A percentile compares a stretch with the other conserved stretches of the same genome.
Evolutionary conservation across 2,888 invertebrate genomes (phyloP).

Genomic region (Pyrrhia umbra): DNA sequence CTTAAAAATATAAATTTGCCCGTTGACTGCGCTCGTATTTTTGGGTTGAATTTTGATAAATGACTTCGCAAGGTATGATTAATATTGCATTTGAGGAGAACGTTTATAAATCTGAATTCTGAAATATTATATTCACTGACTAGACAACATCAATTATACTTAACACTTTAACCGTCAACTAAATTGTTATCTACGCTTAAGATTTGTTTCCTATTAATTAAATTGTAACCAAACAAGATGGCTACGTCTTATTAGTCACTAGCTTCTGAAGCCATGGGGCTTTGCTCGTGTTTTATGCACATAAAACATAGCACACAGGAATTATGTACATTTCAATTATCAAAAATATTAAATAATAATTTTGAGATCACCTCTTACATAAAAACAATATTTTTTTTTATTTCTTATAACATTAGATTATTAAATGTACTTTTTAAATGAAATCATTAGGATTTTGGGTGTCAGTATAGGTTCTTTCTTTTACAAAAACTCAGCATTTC

Average conservation of each 20-base stretch:
- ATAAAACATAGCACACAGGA: too few relatives aligned
- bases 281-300: too few relatives aligned
- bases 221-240: neutral
- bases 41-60: conserved; percentile 52
- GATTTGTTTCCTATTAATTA: conserved; percentile 3
- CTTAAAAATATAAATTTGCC: conserved; percentile 45
- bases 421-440: too few relatives aligned
- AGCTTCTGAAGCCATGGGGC: too few relatives aligned
- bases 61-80: conserved; percentile 42
- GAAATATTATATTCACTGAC: conserved; percentile 18
- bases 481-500: neutral
- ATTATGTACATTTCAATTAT: too few relatives aligned
- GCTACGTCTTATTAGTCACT: neutral
- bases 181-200: neutral
- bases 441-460: neutral
- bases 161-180: conserved; percentile 1
- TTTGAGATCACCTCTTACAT: too few relatives aligned
- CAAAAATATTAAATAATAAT: too few relatives aligned
- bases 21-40: conserved; percentile 36
- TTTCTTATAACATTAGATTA: too few relatives aligned
- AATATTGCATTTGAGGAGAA: conserved; percentile 41
- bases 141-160: conserved; percentile 40
- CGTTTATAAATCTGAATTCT: conserved; percentile 10
- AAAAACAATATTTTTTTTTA: too few relatives aligned
- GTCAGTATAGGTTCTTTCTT: neutral